A percentile compares a stretch with the other conserved stretches of the same genome.
phyloP scores from a whole-genome alignment of 2,113 vertebrate genomes.

The Alethe castanea region DNA sequence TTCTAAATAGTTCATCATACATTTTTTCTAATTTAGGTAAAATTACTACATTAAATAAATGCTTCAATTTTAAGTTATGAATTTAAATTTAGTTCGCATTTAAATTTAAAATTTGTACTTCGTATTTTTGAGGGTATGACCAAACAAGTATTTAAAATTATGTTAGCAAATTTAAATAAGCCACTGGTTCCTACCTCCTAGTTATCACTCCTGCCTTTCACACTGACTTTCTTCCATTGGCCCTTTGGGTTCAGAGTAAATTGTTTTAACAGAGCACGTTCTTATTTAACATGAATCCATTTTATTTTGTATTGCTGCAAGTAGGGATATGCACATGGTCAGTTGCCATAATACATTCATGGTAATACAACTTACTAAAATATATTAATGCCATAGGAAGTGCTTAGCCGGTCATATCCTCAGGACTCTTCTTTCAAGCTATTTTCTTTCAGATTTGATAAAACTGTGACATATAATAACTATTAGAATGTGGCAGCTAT shows the following conservation, averaged over 20 bases:
- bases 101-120: not conserved
- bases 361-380: not conserved
- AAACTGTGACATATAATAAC: conserved; percentile 8
- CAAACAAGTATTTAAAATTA: not conserved
- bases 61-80: not conserved
- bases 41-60: not conserved
- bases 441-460: not conserved
- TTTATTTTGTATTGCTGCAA: not conserved
- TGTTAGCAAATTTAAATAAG: not conserved
- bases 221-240: not conserved
- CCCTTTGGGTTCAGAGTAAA: not conserved
- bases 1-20: not conserved
- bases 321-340: not conserved
- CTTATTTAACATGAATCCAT: not conserved
- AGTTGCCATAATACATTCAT: not conserved
- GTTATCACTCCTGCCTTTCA: not conserved
- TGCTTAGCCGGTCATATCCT: not conserved
- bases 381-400: not conserved
- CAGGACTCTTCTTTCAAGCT: not conserved
- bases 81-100: not conserved
- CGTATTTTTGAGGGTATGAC: not conserved
- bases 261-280: not conserved
- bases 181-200: not conserved
- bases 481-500: not conserved
- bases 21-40: not conserved